Evolutionary conservation across 2,888 invertebrate species (phyloP).

Genomic region (Portevinia maculata): DNA sequence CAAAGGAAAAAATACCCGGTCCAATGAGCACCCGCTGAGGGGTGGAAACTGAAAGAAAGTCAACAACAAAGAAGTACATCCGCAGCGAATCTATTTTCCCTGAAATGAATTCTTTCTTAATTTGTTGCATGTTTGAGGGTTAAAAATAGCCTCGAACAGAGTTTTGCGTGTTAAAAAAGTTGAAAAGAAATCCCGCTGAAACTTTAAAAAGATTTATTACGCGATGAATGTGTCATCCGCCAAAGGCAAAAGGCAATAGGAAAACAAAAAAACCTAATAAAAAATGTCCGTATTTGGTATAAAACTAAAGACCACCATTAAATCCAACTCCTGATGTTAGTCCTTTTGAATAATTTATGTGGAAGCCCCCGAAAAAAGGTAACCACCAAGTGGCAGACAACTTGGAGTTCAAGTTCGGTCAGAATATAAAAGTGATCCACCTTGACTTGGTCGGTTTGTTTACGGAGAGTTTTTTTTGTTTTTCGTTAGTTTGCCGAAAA

Average conservation of each 20-base stretch:
- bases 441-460: conserved; percentile 27
- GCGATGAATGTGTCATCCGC: conserved; percentile 44
- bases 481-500: neutral
- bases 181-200: neutral
- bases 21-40: neutral
- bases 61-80: neutral
- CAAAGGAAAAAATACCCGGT: neutral
- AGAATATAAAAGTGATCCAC: conserved; percentile 36
- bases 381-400: conserved; percentile 13
- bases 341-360: conserved; percentile 68
- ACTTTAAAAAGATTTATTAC: conserved; percentile 46
- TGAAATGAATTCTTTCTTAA: conserved; percentile 14
- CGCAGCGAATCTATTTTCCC: neutral
- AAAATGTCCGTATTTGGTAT: conserved; percentile 6
- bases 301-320: conserved; percentile 27
- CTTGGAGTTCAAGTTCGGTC: conserved; percentile 42
- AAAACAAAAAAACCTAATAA: neutral
- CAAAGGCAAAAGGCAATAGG: conserved; percentile 1
- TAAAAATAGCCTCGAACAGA: conserved; percentile 5
- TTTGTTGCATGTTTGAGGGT: neutral
- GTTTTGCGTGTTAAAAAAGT: conserved; percentile 20
- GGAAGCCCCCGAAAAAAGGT: conserved; percentile 5
- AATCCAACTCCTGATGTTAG: conserved; percentile 21
- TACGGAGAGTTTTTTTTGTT: conserved; percentile 1
- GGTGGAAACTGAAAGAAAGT: conserved; percentile 23